Evolutionary conservation across 2,797 vertebrate species (phyloP), one percentile per base, ranked within the genome.

Genomic region (Siniperca undulata): DNA sequence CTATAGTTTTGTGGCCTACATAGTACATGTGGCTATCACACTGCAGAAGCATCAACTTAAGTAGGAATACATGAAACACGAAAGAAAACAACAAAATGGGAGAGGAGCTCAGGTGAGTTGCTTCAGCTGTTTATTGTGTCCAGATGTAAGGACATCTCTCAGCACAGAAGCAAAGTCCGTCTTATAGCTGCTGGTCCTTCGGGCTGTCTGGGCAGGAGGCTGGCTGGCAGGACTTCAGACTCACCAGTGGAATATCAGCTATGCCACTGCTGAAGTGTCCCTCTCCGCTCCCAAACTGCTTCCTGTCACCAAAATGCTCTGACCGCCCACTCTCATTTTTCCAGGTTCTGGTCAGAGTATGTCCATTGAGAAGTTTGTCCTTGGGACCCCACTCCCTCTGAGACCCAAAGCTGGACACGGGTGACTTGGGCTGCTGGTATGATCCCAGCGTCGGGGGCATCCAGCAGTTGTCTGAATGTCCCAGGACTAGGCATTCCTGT

Each of bases 401-500:
- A 92, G 97, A 92, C 77, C 96, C 96, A 95, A 99, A 99, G 86
- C 96, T 96, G 65, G 98, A 97, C 78, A 98, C 96, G 20, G 98
- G 98, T 38, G 98, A 99, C 85, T 99, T 99, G 58, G 97, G 97
- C 86, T 99, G 98, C 86, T 98, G 97, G 91, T 98, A 99, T 9
- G 97, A 92, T 83, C 97, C 97, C 89, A 99, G 92, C 42, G 95
- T 96, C 3, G 98, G 98, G 40, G 99, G 99, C 98, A 99, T 99
- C 98, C 98, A 99, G 94, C 98, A 99, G 96, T 99, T 99, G 96
- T 99, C 98, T 67, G 98, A 99, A 88, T 99, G 98, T 91, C 98
- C 98, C 87, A 99, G 95, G 89, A 99, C 97, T 65, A 99, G 92
- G 86, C 98, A 99, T 95, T 99, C 98, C 91, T 99, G 98, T 86